These are phyloP conservation scores for Pinctada fucata DNA, from an alignment of 2,888 invertebrate species.

Conservation along the genomic window DNA sequence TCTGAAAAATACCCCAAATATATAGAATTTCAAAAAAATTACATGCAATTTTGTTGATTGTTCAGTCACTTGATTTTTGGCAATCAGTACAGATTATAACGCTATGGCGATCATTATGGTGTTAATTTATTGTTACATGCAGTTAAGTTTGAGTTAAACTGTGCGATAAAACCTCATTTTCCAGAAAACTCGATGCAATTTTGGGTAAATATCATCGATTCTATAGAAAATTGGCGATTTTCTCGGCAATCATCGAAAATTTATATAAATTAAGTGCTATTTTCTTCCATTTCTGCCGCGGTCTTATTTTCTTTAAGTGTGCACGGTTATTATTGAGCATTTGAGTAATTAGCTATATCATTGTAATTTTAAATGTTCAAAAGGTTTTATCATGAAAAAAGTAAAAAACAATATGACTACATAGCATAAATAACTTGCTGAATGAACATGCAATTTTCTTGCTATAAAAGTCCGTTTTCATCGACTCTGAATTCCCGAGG, in stretches of 20 bases:
- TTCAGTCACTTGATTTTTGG: constrained; percentile 64
- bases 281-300: constrained; percentile 57
- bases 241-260: constrained; percentile 63
- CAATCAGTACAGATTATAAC: constrained; percentile 65
- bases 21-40: constrained; percentile 47
- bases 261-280: constrained; percentile 63
- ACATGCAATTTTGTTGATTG: constrained; percentile 65
- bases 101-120: constrained; percentile 55
- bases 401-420: too few species aligned
- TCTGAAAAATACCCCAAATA: too few species aligned
- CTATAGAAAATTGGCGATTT: constrained; percentile 59
- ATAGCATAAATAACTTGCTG: too few species aligned
- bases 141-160: constrained; percentile 54
- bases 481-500: too few species aligned
- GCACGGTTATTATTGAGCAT: too few species aligned
- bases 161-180: constrained; percentile 44
- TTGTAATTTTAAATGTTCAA: too few species aligned
- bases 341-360: too few species aligned
- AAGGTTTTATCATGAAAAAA: too few species aligned
- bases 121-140: constrained; percentile 70
- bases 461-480: too few species aligned
- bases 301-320: too few species aligned
- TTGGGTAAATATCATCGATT: constrained; percentile 48
- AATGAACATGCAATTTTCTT: too few species aligned
- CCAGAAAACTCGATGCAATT: background rate